Evolutionary conservation across 2,888 invertebrate genomes (phyloP), one percentile per base, ranked within the genome.

Genomic region (Eudasyphora cyanicolor): DNA sequence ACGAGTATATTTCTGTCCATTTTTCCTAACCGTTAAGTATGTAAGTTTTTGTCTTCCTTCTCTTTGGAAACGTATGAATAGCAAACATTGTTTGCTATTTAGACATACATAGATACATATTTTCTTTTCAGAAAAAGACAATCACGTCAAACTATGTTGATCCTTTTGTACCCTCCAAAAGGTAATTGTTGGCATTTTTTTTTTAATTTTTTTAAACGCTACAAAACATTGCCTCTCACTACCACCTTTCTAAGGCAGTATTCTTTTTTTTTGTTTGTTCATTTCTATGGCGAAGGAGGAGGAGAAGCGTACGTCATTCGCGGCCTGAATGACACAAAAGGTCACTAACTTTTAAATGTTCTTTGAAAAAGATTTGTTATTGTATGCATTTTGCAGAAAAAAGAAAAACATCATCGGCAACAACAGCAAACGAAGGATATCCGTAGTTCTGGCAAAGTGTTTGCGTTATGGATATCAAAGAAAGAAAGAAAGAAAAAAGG

Each of bases 331-430:
- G 38, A 7, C 74, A 7, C 74, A 83, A 80, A 78, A 75, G 83
- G 80, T 83, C 80, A 83, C 77, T 83, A 80, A 83, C 83, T 64
- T 54, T 78, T 83, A 78, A 83, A 83, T 77, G 80, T 70, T 57
- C 75, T 77, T 82, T 71, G 76, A n/a, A 73, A 51, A 4, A 27
- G 12, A 74, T 45, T 57, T 27, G 6, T 10, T 21, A 19, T 8
- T 57, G 51, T 51, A 77, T 74, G 80, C 74, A 54, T 77, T 74
- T 75, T 62, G 76, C 64, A 67, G n/a, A 64, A 45, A 79, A 79
- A 29, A 62, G 45, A 17, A 14, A 80, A 76, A 76, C n/a, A n/a
- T n/a, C n/a, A n/a, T n/a, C n/a, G n/a, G 76, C 60, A 60, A 60
- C 17, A 67, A 51, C n/a, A 60, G 51, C 24, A 10, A 21, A 60